Evolutionary conservation across 2,888 invertebrate species (phyloP), one percentile per base, ranked within the genome.

Genomic region (Protodeltote pygarga): DNA sequence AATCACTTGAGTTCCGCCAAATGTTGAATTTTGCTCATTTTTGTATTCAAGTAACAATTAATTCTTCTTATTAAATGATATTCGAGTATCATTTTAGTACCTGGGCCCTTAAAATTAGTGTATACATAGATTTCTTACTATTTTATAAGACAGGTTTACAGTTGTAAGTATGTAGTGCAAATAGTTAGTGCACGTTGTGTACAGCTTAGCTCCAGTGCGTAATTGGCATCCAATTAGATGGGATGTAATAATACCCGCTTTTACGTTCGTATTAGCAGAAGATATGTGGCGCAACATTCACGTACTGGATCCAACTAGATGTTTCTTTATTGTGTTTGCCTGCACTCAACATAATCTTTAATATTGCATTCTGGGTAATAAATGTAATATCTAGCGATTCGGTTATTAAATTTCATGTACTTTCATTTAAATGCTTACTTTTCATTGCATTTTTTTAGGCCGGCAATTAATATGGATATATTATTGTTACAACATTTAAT

Each of bases 181-280:
- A 52, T 25, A 19, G 4, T 47, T 34, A 39, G 27, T 46, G 37
- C 34, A 48, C 45, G 46, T 54, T 45, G 29, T 48, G 33, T 19
- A 48, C 47, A 54, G 13, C 29, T 50, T 45, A 41, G 46, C 47
- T 52, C 33, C 35, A 50, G 62, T 63, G 64, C 64, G 65, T 79
- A 79, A 81, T 80, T 81, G 77, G 50, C 45, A 13, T 25, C 71
- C 74, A 79, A 79, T 79, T 81, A 81, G 64, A 66, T 61, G 54
- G 65, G 63, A 54, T 51, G 64, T 55, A 71, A 57, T 72, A 75
- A 76, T 65, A 65, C 69, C 49, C 53, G 59, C 58, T 62, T 81
- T 73, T 78, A 77, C 78, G 78, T 78, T 73, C 75, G 77, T 77
- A 77, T 79, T 74, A 77, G 58, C 77, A 70, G 73, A 38, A 38